Base-by-base conservation (phyloP, 64 coral and sea anemone species). In the Montipora cactus region DNA sequence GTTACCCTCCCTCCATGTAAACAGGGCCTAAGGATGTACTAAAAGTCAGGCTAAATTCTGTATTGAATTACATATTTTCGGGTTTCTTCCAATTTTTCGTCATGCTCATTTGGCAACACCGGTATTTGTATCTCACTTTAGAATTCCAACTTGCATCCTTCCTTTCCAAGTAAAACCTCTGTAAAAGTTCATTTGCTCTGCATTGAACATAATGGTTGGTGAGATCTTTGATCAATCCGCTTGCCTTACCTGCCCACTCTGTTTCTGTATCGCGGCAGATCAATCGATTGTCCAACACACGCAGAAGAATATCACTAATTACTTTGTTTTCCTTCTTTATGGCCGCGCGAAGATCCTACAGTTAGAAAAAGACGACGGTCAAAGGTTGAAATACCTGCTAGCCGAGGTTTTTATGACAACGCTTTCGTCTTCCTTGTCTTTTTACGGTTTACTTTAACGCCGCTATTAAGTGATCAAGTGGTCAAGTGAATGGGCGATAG, bases 121-220 rank as follows among this genome's bases (percentile, higher is more conserved):
- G 53, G 80, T 93, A 93, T 47, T 93, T 87, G 37, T 87, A 93
- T 75, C 92, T 85, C 21, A 87, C 12, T 80, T 70, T 22, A 2
- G 78, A 81, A 7, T 93, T 67, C 3, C 4, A 9, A 23, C 13
- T 16, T 49, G 55, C 76, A 48, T 44, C 72, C 73, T 93, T 81
- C 19, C 77, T 72, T 21, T 88, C 18, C 28, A 93, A 80, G 5
- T 88, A 72, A 93, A 93, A 93, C 9, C 58, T 67, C 76, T 80
- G 92, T 8, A 93, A 59, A 53, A 93, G 23, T 44, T 93, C 92
- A n/a, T 88, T 48, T 0, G 51, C 7, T 10, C 44, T 52, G 64
- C 92, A 93, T 11, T 79, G 45, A 18, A 93, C 59, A 2, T 70
- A 67, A 13, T 93, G 92, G 15, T 20, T 87, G 66, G 44, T 22